Base-by-base conservation (phyloP, 2,113 vertebrate species). In the Gila orcuttii region DNA sequence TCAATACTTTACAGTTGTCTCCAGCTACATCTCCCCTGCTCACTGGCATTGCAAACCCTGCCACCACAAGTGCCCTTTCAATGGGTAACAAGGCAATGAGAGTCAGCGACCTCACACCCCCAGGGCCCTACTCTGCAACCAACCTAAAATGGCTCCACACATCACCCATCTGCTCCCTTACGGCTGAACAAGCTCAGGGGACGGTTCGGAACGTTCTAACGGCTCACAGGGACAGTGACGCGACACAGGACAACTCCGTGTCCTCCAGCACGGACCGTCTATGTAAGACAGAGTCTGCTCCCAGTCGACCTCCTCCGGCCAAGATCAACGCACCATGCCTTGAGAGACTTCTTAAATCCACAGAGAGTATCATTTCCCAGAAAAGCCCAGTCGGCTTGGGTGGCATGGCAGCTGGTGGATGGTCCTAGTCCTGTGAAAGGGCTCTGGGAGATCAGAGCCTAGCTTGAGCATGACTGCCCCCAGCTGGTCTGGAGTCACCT, bases 311-410 rank as follows among this genome's bases (percentile, higher is more conserved):
- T 0, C 94, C 92, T 17, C 93, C 82, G 1, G 92, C 93, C 39
- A 96, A 94, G 90, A 96, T 96, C 86, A 95, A 93, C 33, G 95
- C 95, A 0, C 95, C 95, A 31, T 96, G 95, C 83, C 92, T 96
- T 80, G 95, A 96, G 89, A 93, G 92, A 92, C 94, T 96, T 80
- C 93, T 96, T 28, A 95, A 93, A 88, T 94, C 94, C 17, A 96
- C 94, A n/a, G 94, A 95, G 83, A 96, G 95, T 90, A 95, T 96
- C 84, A 93, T 95, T 89, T 90, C 88, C 76, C 93, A 92, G 66
- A 93, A 91, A 90, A 90, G 88, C 79, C 85, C 91, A 0, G 89
- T 87, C 4, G 88, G 88, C 13, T 81, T 90, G 82, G 93, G 89
- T 13, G 86, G 82, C 19, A 83, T 91, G 89, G 92, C 85, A 81